Evolutionary conservation across 2,888 invertebrate species (phyloP), one percentile per base, ranked within the genome.

Genomic region (Cryptocephalus primarius): DNA sequence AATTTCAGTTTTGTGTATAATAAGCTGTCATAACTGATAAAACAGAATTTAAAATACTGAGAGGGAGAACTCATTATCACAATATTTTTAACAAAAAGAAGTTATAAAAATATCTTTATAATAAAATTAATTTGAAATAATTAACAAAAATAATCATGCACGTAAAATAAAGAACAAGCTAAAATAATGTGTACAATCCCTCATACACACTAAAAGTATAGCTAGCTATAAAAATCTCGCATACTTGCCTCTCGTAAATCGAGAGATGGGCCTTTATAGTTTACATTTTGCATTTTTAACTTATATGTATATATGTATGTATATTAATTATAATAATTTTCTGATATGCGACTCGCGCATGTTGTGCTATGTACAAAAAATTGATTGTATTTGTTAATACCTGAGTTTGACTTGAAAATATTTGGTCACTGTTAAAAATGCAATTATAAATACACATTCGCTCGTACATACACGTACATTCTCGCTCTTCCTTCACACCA

Each of bases 301-400:
- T 49, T 48, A 22, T 22, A 22, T 42, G 50, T 53, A 48, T 13
- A 40, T 36, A 36, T 36, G 12, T 36, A 11, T 11, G 36, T 11
- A 49, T 46, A 50, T 54, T 47, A 40, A 50, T 54, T 47, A 40
- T 39, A 47, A 43, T 49, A 53, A 53, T 51, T 48, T 56, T 56
- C 49, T 59, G 61, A 58, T 60, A 61, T 61, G 62, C 59, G 61
- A 53, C 61, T 55, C 45, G 55, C 59, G 59, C 60, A 57, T 56
- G 31, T 47, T 40, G 40, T 32, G 11, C 45, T 48, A 55, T 53
- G 34, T 58, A 56, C 52, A 54, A 54, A 57, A 53, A 51, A 53
- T 56, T 58, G 61, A 60, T 61, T 61, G 60, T 59, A 55, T 58
- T 52, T 50, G 34, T 51, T 48, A 56, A 56, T 60, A 56, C 61